Percentiles rank a stretch among this genome's conserved stretches.
phyloP scores from a whole-genome alignment of 92 coral and sea anemone species.

The Diadumene lineata region DNA sequence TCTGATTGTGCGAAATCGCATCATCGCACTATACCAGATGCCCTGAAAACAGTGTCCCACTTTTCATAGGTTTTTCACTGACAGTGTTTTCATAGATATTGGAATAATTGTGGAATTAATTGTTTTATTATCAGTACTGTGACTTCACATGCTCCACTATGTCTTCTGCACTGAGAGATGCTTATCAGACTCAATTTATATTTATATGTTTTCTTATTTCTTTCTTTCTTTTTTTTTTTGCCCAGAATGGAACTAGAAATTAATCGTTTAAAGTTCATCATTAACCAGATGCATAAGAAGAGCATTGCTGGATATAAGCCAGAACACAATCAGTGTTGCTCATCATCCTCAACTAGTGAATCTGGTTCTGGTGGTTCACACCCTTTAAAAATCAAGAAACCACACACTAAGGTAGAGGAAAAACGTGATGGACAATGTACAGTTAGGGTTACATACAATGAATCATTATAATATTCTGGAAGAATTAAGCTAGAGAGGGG shows the following conservation, averaged over 20 bases:
- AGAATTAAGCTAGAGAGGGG: too few species aligned
- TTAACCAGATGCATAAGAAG: conserved; percentile 4
- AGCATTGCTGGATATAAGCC: not conserved
- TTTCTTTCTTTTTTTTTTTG: not conserved
- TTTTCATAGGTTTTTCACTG: too few species aligned
- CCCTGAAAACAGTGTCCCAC: too few species aligned
- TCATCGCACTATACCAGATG: too few species aligned
- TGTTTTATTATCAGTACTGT: too few species aligned
- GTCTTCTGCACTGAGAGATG: too few species aligned
- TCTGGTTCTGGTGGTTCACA: conserved; percentile 28
- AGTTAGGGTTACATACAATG: not conserved
- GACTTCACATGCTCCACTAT: too few species aligned
- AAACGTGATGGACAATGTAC: not conserved
- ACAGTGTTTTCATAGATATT: too few species aligned
- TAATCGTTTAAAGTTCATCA: conserved; percentile 4
- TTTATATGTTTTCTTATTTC: not conserved
- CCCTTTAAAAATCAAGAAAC: conserved; percentile 1
- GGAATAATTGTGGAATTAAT: too few species aligned
- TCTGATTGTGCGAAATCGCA: too few species aligned
- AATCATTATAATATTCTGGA: too few species aligned
- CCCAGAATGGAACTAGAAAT: conserved; percentile 24
- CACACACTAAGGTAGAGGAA: conserved; percentile 18
- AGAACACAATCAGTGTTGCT: not conserved
- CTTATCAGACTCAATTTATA: too few species aligned
- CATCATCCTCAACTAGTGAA: conserved; percentile 27